Base-by-base conservation (phyloP, 2,888 invertebrate species). In the Bombylius discolor region DNA sequence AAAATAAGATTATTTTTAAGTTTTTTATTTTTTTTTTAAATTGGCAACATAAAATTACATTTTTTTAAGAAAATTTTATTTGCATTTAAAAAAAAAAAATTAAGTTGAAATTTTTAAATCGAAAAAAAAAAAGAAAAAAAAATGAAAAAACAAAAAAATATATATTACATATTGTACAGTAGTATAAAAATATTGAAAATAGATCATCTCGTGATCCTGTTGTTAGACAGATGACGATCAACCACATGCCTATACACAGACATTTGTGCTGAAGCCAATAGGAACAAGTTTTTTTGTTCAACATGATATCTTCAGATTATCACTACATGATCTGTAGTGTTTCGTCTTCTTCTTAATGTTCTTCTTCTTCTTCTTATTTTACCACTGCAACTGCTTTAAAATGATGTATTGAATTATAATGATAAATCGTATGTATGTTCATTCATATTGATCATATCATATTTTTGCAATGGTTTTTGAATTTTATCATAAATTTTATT, bases 281-380 rank as follows among this genome's bases (percentile, higher is more conserved):
- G 87, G 83, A 74, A 85, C 81, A 73, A 87, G 87, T 72, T 96
- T 89, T 82, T 94, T 89, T 79, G 86, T 95, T 72, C 89, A 91
- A 77, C 93, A 95, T 76, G 95, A 96, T 77, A 85, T 92, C 75
- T 96, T 96, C 81, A 83, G 95, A 75, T 84, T 96, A 72, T 89
- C 89, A 65, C 82, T 96, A 67, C 94, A 95, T 77, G 87, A 94
- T 77, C 74, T 81, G 71, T 82, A 81, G 73, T 74, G n/a, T 36
- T 52, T 52, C 14, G 8, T 45, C n/a, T 46, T 42, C 32, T 56
- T 23, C 44, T 55, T 44, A 13, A 32, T 54, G 3, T 23, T 23
- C 2, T 23, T 23, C 23, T 23, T 23, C 23, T 23, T 23, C 23
- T 23, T 23, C 23, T 23, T 23, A 23, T 23, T 23, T 23, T 23